These are phyloP conservation scores for Iselma pallidipennis DNA, from an alignment of 2,888 invertebrate species.

Conservation along the genomic window DNA sequence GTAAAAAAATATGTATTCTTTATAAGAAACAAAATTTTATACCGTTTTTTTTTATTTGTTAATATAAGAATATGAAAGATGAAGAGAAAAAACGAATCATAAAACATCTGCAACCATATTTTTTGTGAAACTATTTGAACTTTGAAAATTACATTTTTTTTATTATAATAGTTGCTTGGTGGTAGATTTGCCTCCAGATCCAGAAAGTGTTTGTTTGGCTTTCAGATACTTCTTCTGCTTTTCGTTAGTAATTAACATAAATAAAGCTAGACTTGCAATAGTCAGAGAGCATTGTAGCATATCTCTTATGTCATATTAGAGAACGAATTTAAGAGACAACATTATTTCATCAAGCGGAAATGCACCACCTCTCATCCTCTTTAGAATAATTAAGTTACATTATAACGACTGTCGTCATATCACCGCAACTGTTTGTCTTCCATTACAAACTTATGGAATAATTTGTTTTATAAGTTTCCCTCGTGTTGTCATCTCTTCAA, in stretches of 20 bases:
- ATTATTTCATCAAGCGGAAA: slow-evolving; percentile 17
- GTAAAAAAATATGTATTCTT: too few species aligned
- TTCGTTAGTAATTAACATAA: slow-evolving; percentile 13
- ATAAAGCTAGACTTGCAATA: too few species aligned
- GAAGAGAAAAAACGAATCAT: too few species aligned
- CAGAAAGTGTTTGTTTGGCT: neutral
- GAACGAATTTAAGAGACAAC: slow-evolving; percentile 7
- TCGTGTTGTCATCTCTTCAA: too few species aligned
- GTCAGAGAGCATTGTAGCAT: too few species aligned
- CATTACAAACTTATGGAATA: slow-evolving; percentile 14
- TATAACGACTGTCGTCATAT: slow-evolving; percentile 20
- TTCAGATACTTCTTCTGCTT: slow-evolving; percentile 15
- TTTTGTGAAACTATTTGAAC: too few species aligned
- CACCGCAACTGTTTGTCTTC: slow-evolving; percentile 14
- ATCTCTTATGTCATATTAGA: slow-evolving; percentile 4
- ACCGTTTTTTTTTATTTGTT: neutral
- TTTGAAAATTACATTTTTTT: too few species aligned
- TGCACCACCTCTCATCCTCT: slow-evolving; percentile 20
- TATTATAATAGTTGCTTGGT: too few species aligned
- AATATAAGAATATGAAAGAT: too few species aligned
- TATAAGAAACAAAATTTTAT: neutral
- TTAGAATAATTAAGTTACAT: slow-evolving; percentile 23
- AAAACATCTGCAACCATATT: too few species aligned
- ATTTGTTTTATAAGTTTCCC: slow-evolving; percentile 5
- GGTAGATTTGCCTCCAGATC: too few species aligned